Percentiles rank a stretch among this genome's conserved stretches.
These are phyloP conservation scores for Acrocephalus scirpaceus DNA, from an alignment of 2,797 vertebrate genomes.

Conservation along the genomic window DNA sequence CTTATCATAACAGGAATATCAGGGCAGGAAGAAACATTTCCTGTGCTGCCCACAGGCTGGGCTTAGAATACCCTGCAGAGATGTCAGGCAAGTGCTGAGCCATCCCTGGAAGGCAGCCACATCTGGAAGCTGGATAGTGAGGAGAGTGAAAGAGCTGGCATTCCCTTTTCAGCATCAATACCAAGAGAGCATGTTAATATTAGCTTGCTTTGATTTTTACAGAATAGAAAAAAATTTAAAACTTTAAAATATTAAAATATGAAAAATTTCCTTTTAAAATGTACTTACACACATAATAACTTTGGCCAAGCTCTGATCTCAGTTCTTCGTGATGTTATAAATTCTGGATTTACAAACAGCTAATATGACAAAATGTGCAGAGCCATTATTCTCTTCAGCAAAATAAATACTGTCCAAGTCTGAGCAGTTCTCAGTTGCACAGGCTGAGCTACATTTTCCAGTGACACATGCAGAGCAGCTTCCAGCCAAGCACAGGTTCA, in stretches of 20 bases:
- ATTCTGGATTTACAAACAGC: neutral
- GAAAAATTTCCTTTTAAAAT: neutral
- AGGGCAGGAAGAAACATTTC: neutral
- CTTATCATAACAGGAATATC: neutral
- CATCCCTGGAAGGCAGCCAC: neutral
- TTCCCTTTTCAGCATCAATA: neutral
- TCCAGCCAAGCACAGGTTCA: neutral
- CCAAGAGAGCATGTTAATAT: accelerated
- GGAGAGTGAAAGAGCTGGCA: neutral
- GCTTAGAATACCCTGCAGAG: neutral
- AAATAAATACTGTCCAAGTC: neutral
- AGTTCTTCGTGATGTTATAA: neutral
- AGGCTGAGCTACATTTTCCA: neutral
- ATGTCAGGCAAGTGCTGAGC: neutral
- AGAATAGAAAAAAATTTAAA: neutral
- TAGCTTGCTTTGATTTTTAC: neutral
- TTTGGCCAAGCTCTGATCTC: neutral
- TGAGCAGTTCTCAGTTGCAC: neutral
- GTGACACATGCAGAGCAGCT: neutral
- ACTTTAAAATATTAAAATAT: neutral
- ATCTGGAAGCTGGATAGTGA: neutral
- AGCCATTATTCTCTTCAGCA: neutral
- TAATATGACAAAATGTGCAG: neutral
- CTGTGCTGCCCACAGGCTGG: neutral
- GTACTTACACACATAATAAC: too few species aligned